Base-by-base conservation (phyloP, 2,888 invertebrate genomes). In the Rhynchonema sp. region DNA sequence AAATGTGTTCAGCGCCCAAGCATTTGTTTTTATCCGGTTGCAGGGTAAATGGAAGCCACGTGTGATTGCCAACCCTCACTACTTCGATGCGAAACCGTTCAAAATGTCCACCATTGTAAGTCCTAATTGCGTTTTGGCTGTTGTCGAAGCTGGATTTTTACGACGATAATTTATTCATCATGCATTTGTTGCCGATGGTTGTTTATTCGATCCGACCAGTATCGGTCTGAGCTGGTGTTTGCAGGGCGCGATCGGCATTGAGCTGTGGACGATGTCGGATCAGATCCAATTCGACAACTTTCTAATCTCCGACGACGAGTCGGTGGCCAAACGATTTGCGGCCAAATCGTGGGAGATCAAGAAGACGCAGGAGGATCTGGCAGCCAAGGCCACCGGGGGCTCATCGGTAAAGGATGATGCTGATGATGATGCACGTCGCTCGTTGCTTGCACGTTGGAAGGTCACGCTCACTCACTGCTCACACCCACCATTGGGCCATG, bases 201-300 rank as follows among this genome's bases (percentile, higher is more conserved):
- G 9, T 38, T n/a, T n/a, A n/a, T n/a, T n/a, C n/a, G n/a, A n/a
- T n/a, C n/a, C n/a, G n/a, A n/a, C n/a, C n/a, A n/a, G n/a, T n/a
- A n/a, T n/a, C n/a, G n/a, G n/a, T n/a, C n/a, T n/a, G n/a, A n/a
- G n/a, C n/a, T n/a, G n/a, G n/a, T n/a, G n/a, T n/a, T n/a, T 17
- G 6, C 38, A 91, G 91, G 80, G 82, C 71, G 91, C 94, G 26
- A 79, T 98, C 60, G 98, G 96, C 25, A 83, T 98, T 74, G 98
- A 98, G 75, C 78, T 98, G 64, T 98, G 98, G 98, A 91, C 96
- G 3, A 96, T 98, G 90, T 88, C 90, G 0, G 85, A 87, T 63
- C 81, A 83, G 69, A 86, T 98, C 67, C 78, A 90, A 61, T 98
- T 98, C 77, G 98, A 98, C 78, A 96, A 96, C 77, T 79, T 98